Base-by-base conservation (phyloP, 2,888 invertebrate species). In the Belgica antarctica region DNA sequence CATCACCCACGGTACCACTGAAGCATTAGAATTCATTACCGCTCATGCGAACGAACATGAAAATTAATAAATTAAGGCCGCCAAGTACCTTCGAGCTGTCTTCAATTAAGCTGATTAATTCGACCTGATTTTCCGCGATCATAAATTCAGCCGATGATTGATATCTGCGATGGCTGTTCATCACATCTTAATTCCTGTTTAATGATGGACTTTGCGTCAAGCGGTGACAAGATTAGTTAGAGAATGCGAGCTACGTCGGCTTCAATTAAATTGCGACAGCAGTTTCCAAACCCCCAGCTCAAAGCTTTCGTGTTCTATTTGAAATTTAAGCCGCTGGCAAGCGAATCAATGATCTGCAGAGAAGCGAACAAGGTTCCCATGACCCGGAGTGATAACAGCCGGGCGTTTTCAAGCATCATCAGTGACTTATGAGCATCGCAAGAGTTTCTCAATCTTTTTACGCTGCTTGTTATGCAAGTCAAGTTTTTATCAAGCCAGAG, bases 21-120 rank as follows among this genome's bases (percentile, higher is more conserved):
- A 10, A 52, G 52, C 17, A 52, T 52, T 19, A 17, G n/a, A 52
- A 19, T 52, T 52, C 52, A 52, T 52, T 52, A 52, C 12, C 22
- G 52, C 34, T 12, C 34, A 31, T 31, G 7, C 34, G 34, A 31
- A 12, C 52, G 41, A 41, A 7, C 41, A 7, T 41, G 19, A 7
- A 52, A 19, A 31, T 31, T 31, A 31, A 31, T 12, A 5, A 31
- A 52, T 52, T 52, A 52, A 52, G 17, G 52, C 17, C 22, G 8
- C 4, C 22, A 22, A 2, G 12, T 52, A 52, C 8, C 52, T 52
- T 22, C 17, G 12, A 52, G 52, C 52, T 8, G 17, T 52, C 4
- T 52, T 17, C 52, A 22, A 22, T 52, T 52, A 52, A 22, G 52
- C 41, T 41, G 41, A 41, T 41, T 41, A 41, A 41, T 52, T 52